phyloP scores from a whole-genome alignment of 2,113 vertebrate species.

The Upupa epops region DNA sequence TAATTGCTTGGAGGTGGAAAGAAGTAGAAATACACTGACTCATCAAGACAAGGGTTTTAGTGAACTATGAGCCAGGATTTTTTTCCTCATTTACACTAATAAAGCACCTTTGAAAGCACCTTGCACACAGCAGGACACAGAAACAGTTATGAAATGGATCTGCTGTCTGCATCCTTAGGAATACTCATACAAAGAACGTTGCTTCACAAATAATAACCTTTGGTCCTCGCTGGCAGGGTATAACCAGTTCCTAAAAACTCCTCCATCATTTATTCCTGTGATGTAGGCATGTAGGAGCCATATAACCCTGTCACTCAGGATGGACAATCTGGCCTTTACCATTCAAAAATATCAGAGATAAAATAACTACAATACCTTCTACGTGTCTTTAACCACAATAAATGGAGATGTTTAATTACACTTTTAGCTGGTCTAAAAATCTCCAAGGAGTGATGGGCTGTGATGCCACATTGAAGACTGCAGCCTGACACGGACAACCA shows the following conservation, averaged over 20 bases:
- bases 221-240: not conserved
- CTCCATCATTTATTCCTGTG: not conserved
- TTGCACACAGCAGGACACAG: not conserved
- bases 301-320: not conserved
- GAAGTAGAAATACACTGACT: conserved; percentile 39
- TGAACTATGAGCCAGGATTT: conserved; percentile 38
- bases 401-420: not conserved
- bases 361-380: not conserved
- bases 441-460: not conserved
- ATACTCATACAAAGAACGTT: not conserved
- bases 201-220: not conserved
- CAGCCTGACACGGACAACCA: not conserved
- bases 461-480: not conserved
- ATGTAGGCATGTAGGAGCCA: not conserved
- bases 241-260: not conserved
- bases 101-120: conserved; percentile 7
- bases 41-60: conserved; percentile 23
- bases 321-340: not conserved
- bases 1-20: conserved; percentile 58
- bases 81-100: conserved; percentile 22
- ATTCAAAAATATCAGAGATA: not conserved
- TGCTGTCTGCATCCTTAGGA: not conserved
- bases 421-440: not conserved
- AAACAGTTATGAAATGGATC: conserved; percentile 30
- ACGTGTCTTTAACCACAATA: not conserved